Evolutionary conservation across 2,888 invertebrate species (phyloP), one percentile per base, ranked within the genome.

Genomic region (Meiosimyza platycephala): DNA sequence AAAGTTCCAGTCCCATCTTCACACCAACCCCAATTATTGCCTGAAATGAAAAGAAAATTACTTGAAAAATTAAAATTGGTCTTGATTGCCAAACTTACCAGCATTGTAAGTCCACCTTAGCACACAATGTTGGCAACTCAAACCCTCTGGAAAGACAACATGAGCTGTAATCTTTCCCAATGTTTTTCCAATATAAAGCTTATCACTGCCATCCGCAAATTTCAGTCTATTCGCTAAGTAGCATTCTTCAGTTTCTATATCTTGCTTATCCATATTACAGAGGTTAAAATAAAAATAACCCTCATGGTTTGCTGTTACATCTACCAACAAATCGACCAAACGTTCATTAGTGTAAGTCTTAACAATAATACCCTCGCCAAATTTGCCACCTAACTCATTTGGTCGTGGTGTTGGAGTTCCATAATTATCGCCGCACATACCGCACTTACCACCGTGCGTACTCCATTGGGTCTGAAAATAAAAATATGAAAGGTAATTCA

Each of bases 361-460:
- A 0, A 89, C 89, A 62, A 90, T 88, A 4, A 85, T 80, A 3
- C 90, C 90, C n/a, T 79, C 79, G 72, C 88, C 88, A 77, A 87
- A 90, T 52, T 71, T 77, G n/a, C 90, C 90, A 6, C 89, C 89
- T 67, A 89, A 84, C 78, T 91, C 90, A 78, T 90, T 88, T 7
- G 85, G 81, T 64, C 90, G 84, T 0, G 91, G 91, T 51, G 77
- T 82, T 0, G 82, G 68, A 3, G 82, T 33, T 3, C 84, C 80
- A 74, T 86, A 90, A 74, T 87, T 82, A 79, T 91, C 90, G 2
- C 91, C 91, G 76, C 90, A 91, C 1, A 88, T 76, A 0, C 91
- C 91, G 77, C 91, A 91, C 65, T 85, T 85, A 2, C 90, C 90
- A 2, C 79, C 81, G 74, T 88, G 84, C 28, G 79, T 74, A 5